These are phyloP conservation scores for Chrysopa pallens DNA, from an alignment of 1,140 invertebrate genomes.

Conservation along the genomic window DNA sequence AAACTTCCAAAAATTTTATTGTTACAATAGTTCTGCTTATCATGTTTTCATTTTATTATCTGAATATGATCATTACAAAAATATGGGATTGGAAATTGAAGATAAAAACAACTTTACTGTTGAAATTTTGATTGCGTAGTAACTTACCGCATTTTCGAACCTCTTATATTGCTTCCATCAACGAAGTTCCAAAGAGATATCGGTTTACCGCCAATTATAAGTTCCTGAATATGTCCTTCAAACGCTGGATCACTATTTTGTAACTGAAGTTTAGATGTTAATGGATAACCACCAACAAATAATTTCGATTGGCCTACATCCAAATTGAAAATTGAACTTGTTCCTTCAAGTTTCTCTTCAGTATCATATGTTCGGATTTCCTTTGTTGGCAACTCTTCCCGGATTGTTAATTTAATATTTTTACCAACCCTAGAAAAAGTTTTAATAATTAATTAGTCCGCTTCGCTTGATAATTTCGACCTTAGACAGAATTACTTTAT, in stretches of 20 bases:
- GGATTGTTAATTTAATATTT: conserved; percentile 61
- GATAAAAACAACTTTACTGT: no score
- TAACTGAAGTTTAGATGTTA: conserved; percentile 43
- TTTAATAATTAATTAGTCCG: background rate
- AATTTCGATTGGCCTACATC: conserved; percentile 70
- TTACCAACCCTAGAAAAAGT: conserved; percentile 51
- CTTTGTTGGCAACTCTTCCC: conserved; percentile 48
- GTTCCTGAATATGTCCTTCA: conserved; percentile 76
- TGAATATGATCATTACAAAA: no score
- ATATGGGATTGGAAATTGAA: no score
- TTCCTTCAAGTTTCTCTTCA: conserved; percentile 44
- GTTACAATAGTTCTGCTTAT: no score
- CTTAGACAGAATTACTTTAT: no score
- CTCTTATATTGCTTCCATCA: conserved; percentile 52
- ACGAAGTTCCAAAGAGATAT: conserved; percentile 90
- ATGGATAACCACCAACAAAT: conserved; percentile 77
- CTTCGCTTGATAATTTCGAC: no score
- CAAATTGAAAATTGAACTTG: conserved; percentile 69
- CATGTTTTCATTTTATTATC: no score
- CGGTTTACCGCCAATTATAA: conserved; percentile 71
- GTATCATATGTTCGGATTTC: conserved; percentile 31
- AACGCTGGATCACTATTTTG: conserved; percentile 55
- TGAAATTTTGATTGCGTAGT: no score
- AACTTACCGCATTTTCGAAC: no score
- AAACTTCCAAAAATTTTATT: no score